Conservation (phyloP, 1,140 invertebrate species). For the Pseudomyrmex concolor region DNA sequence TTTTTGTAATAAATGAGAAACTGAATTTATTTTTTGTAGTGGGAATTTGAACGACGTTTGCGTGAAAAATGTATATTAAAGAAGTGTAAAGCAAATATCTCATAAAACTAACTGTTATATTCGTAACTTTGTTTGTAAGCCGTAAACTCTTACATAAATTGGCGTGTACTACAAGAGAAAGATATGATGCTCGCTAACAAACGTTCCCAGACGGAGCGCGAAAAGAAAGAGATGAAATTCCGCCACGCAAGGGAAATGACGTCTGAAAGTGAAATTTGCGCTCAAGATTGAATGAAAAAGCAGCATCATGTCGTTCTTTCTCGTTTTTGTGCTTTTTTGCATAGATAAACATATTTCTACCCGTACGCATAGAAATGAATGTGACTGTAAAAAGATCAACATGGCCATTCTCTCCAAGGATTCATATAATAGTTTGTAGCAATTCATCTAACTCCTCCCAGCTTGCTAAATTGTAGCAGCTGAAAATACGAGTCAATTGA, state of each 20-base stretch:
- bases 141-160: constrained; percentile 15
- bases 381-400: background rate
- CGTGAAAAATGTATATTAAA: background rate
- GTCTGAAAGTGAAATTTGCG: constrained; percentile 69
- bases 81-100: constrained; percentile 3
- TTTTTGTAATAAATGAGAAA: background rate
- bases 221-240: constrained; percentile 1
- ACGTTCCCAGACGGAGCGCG: background rate
- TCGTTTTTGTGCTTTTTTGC: background rate
- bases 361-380: background rate
- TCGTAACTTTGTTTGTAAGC: background rate
- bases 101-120: background rate
- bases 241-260: constrained; percentile 9
- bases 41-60: background rate
- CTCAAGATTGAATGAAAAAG: constrained; percentile 42
- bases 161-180: background rate
- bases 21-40: background rate
- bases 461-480: constrained; percentile 3
- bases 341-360: constrained; percentile 18
- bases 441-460: constrained; percentile 9
- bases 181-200: constrained; percentile 18
- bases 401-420: constrained; percentile 1
- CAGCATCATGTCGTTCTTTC: background rate
- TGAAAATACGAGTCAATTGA: constrained; percentile 65
- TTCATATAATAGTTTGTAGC: background rate